These are phyloP conservation scores for Peromyscus nudipes DNA, from an alignment of 2,797 vertebrate species.

Conservation along the genomic window DNA sequence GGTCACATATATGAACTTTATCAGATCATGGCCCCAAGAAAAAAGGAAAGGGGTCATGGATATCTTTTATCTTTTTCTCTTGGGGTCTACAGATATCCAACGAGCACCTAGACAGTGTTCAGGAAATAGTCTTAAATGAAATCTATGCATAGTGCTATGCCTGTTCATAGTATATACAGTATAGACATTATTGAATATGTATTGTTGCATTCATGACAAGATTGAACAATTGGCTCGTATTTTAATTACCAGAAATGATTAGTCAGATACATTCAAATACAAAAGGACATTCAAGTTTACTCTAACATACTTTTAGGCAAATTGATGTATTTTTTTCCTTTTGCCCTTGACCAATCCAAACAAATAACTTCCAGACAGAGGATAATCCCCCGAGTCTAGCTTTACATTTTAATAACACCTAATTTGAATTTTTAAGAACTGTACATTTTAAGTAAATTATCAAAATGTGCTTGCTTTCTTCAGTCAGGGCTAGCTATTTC, in stretches of 20 bases:
- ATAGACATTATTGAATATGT: not conserved
- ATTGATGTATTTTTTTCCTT: not conserved
- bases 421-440: constrained; percentile 32
- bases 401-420: not conserved
- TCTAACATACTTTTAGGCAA: not conserved
- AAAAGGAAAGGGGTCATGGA: not conserved
- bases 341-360: not conserved
- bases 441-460: not conserved
- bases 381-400: not conserved
- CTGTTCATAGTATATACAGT: not conserved
- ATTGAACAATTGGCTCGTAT: not conserved
- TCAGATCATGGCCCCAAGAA: not conserved
- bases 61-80: not conserved
- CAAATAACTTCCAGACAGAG: not conserved
- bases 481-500: not conserved
- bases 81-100: not conserved
- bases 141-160: not conserved
- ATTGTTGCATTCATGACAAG: not conserved
- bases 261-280: not conserved
- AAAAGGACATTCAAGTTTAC: not conserved
- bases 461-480: not conserved
- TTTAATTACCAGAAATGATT: not conserved
- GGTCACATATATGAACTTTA: not conserved
- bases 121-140: not conserved
- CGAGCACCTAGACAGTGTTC: not conserved